These are phyloP conservation scores for Myotis davidii DNA, from an alignment of 2,113 vertebrate genomes.

Conservation along the genomic window DNA sequence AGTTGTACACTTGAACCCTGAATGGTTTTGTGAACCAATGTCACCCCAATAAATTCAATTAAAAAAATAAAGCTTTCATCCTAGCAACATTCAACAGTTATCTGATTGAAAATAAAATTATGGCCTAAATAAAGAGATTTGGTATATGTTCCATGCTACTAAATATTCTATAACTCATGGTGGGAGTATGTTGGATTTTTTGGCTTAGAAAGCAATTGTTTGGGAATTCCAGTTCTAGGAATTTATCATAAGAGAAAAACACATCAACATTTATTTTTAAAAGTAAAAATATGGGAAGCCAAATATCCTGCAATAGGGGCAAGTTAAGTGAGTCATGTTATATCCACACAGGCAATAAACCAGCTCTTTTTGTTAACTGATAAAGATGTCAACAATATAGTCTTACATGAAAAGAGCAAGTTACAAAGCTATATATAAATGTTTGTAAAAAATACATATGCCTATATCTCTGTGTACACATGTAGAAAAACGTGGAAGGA, in stretches of 20 bases:
- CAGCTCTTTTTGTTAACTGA: not conserved
- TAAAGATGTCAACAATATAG: not conserved
- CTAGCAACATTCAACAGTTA: not conserved
- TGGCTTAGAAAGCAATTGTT: not conserved
- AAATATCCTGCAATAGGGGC: not conserved
- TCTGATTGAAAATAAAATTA: not conserved
- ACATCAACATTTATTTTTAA: not conserved
- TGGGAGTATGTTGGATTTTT: not conserved
- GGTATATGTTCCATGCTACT: not conserved
- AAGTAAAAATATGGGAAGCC: conserved; percentile 13
- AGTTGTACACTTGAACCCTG: too few relatives aligned
- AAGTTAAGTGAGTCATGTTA: not conserved
- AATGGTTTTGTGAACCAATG: too few relatives aligned
- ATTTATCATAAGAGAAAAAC: conserved; percentile 35
- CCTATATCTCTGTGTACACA: not conserved
- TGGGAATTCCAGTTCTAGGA: conserved; percentile 24
- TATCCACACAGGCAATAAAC: not conserved
- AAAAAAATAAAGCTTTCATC: not conserved
- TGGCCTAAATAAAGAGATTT: not conserved
- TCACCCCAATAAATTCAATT: too few relatives aligned
- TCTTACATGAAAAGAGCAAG: not conserved
- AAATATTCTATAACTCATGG: not conserved
- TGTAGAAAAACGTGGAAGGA: not conserved
- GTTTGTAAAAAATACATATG: not conserved
- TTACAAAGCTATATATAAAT: not conserved